Evolutionary conservation across 2,888 invertebrate genomes (phyloP).

Genomic region (Eurytoma adleriae): DNA sequence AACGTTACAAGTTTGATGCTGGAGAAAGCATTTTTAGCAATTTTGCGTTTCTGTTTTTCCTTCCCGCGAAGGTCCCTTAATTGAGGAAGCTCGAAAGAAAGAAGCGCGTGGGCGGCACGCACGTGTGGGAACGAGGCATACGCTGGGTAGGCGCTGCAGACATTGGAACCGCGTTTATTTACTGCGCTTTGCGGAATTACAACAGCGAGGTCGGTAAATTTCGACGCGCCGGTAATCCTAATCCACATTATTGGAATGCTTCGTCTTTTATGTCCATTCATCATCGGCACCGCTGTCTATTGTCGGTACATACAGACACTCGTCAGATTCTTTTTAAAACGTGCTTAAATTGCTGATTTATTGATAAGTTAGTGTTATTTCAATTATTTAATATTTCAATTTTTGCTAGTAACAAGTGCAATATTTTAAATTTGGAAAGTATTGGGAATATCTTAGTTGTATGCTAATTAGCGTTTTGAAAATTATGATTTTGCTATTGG

Average conservation of each 20-base stretch:
- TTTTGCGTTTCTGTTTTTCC: background rate
- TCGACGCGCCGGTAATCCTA: slow-evolving; percentile 17
- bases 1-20: too few species aligned
- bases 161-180: slow-evolving; percentile 31
- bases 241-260: background rate
- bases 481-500: too few species aligned
- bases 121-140: background rate
- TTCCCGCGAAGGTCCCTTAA: background rate
- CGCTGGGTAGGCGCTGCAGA: slow-evolving; percentile 2
- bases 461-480: too few species aligned
- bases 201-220: slow-evolving; percentile 38
- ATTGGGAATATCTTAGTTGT: too few species aligned
- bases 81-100: slow-evolving; percentile 12
- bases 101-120: slow-evolving; percentile 12
- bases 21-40: too few species aligned
- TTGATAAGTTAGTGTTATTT: too few species aligned
- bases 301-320: background rate
- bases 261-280: slow-evolving; percentile 29
- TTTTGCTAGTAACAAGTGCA: too few species aligned
- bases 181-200: slow-evolving; percentile 43
- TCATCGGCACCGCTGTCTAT: background rate
- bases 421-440: too few species aligned
- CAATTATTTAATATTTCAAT: too few species aligned
- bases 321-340: too few species aligned
- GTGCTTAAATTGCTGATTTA: too few species aligned